A percentile compares a stretch with the other conserved stretches of the same genome.
Conservation (phyloP, 2,888 invertebrate genomes). For the Sialis fuliginosa region DNA sequence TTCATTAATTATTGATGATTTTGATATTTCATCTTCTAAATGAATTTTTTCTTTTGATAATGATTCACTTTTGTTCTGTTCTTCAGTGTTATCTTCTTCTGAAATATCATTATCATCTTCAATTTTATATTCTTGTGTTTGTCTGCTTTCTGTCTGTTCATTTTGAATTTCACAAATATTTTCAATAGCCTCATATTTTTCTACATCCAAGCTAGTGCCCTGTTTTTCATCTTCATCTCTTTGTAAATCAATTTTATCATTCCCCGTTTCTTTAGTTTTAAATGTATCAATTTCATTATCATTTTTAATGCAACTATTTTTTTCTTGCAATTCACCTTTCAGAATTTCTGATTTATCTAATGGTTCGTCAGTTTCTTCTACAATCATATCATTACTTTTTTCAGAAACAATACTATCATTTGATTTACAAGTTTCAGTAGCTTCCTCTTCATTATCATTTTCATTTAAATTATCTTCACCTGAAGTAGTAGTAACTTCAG, state of each 20-base stretch:
- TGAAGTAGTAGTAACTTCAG: no score
- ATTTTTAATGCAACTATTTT: no score
- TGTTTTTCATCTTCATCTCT: conserved; percentile 1
- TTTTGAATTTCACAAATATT: background rate
- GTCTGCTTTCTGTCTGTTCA: background rate
- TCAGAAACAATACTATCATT: background rate
- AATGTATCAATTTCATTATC: no score
- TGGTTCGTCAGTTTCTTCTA: background rate
- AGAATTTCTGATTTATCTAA: background rate
- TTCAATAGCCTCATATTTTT: conserved; percentile 3
- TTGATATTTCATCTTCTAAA: no score
- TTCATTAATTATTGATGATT: no score
- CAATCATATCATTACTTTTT: background rate
- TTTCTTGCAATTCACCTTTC: no score
- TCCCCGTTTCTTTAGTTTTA: background rate
- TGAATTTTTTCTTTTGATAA: conserved; percentile 23
- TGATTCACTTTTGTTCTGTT: no score
- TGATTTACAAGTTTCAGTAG: background rate
- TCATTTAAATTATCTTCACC: background rate
- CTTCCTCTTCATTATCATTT: background rate
- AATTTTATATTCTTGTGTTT: background rate
- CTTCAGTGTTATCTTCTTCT: no score
- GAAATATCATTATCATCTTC: conserved; percentile 12
- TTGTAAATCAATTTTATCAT: background rate
- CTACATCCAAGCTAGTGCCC: conserved; percentile 5